These are phyloP conservation scores for Pseudorasbora parva DNA, from an alignment of 2,113 vertebrate genomes.

Conservation along the genomic window DNA sequence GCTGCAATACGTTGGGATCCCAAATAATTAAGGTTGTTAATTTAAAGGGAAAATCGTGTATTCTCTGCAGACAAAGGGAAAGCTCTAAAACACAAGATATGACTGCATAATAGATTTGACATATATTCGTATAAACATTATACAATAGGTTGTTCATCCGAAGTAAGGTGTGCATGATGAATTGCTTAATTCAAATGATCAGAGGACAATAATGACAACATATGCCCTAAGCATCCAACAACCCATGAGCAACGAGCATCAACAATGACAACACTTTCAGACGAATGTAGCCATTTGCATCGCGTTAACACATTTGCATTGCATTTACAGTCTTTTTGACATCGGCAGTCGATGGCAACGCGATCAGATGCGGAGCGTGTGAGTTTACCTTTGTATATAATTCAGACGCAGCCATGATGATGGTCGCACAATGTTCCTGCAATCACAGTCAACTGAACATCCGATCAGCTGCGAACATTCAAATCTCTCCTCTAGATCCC, in stretches of 20 bases:
- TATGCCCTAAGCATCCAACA: background rate
- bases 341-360: background rate
- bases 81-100: background rate
- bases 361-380: background rate
- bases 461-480: conserved; percentile 25
- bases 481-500: background rate
- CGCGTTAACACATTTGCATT: background rate
- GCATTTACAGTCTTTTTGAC: background rate
- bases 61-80: background rate
- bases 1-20: background rate
- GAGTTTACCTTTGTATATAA: conserved; percentile 91
- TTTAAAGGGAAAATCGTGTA: background rate
- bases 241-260: background rate
- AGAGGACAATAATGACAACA: conserved; percentile 25
- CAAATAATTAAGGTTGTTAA: background rate
- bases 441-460: conserved; percentile 63
- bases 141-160: background rate
- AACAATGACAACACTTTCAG: background rate
- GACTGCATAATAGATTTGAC: background rate
- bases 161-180: background rate
- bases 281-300: background rate
- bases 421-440: conserved; percentile 61
- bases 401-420: conserved; percentile 90
- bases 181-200: background rate
- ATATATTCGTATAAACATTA: background rate